Percentiles rank a stretch among this genome's conserved stretches.
These are phyloP conservation scores for Drosophila watanabei DNA, from an alignment of 1,140 invertebrate species.

Conservation along the genomic window DNA sequence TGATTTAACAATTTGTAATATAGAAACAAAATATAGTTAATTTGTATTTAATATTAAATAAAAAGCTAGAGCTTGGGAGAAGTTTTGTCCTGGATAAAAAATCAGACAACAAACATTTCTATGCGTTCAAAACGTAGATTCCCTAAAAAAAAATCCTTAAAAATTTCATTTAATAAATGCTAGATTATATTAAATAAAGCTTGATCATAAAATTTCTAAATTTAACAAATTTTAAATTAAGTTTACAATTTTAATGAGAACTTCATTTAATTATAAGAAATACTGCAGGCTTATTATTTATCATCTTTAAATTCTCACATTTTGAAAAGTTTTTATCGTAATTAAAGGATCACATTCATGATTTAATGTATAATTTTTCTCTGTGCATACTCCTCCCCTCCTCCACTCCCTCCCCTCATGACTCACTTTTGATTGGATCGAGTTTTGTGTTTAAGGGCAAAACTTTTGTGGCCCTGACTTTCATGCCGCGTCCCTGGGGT, in stretches of 20 bases:
- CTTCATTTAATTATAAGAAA: not conserved
- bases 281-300: no score
- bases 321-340: not conserved
- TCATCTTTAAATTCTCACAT: not conserved
- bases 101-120: not conserved
- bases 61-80: no score
- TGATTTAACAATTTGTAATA: not conserved
- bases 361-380: not conserved
- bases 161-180: not conserved
- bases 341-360: not conserved
- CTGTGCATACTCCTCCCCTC: slow-evolving; percentile 9
- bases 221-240: not conserved
- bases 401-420: slow-evolving; percentile 8
- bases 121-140: not conserved
- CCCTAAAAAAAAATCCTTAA: not conserved
- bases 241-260: not conserved
- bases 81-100: no score
- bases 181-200: no score
- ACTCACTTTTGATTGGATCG: slow-evolving; percentile 77
- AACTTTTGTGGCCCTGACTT: slow-evolving; percentile 49
- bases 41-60: no score
- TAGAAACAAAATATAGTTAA: not conserved
- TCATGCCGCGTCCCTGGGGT: slow-evolving; percentile 8
- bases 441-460: slow-evolving; percentile 39
- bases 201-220: no score